These are phyloP conservation scores for Eubasilissa splendida DNA, from an alignment of 2,888 invertebrate species.

Conservation along the genomic window DNA sequence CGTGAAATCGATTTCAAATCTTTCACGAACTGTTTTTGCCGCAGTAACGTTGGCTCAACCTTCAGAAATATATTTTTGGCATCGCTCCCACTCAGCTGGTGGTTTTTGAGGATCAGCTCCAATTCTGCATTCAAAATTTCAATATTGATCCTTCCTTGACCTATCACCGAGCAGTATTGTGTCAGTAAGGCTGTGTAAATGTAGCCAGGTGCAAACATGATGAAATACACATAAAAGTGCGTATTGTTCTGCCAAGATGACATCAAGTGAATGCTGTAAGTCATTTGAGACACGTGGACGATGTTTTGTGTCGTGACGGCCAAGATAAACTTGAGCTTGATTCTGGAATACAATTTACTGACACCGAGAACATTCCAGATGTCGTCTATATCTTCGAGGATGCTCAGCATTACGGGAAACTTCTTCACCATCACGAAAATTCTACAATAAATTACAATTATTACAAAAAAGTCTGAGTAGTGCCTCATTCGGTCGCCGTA, in stretches of 20 bases:
- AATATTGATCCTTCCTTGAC: background rate
- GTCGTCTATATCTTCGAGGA: background rate
- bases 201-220: background rate
- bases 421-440: too few relatives aligned
- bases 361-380: conserved; percentile 1
- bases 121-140: background rate
- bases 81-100: background rate
- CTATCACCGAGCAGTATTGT: background rate
- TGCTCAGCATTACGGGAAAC: background rate
- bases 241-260: background rate
- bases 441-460: background rate
- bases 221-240: background rate
- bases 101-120: background rate
- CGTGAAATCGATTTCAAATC: background rate
- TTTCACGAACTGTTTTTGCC: background rate
- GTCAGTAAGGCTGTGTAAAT: background rate
- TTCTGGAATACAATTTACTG: background rate
- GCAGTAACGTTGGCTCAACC: background rate
- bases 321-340: background rate
- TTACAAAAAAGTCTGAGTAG: background rate
- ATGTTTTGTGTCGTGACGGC: background rate
- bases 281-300: background rate
- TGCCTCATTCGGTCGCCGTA: conserved; percentile 2
- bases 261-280: background rate
- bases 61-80: background rate